Evolutionary conservation across 2,888 invertebrate species (phyloP), one percentile per base, ranked within the genome.

Genomic region (Leucoptera coffeella): DNA sequence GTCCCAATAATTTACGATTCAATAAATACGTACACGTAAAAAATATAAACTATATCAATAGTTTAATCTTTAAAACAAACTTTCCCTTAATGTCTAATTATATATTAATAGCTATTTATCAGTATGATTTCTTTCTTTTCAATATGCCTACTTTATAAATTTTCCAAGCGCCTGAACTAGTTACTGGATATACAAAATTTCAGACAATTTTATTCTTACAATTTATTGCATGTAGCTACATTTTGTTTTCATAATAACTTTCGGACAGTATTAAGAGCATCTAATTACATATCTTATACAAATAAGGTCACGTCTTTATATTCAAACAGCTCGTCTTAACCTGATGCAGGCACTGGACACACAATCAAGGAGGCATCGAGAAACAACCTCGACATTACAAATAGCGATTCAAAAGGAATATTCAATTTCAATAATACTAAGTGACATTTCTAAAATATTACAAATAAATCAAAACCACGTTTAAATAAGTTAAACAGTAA

Each of bases 21-120:
- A 67, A 69, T 69, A 69, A 69, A 67, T 69, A 69, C 67, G 60
- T 67, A 69, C 64, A 69, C 59, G 69, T 69, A 69, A 67, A 69
- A 69, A 69, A 69, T 69, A 69, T 69, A 69, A 69, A 69, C 69
- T 69, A 69, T 69, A 65, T 69, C 58, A 60, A 69, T 69, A 69
- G 69, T 69, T 69, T 67, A 69, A 69, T 69, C 67, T 69, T 67
- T 65, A 67, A 69, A 69, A 69, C 67, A 67, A 69, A 69, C 67
- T 61, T 65, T 43, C 36, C 48, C 57, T 45, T 54, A n/a, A n/a
- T n/a, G 31, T 35, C 64, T 67, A 67, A 62, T 64, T 64, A 67
- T 67, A 67, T 69, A 69, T 69, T 67, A 67, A 65, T 69, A 65
- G 65, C 67, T 67, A 69, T 67, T 58, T 50, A 15, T 65, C 67